phyloP scores from a whole-genome alignment of 1,140 invertebrate genomes.

The Cydia strobilella region DNA sequence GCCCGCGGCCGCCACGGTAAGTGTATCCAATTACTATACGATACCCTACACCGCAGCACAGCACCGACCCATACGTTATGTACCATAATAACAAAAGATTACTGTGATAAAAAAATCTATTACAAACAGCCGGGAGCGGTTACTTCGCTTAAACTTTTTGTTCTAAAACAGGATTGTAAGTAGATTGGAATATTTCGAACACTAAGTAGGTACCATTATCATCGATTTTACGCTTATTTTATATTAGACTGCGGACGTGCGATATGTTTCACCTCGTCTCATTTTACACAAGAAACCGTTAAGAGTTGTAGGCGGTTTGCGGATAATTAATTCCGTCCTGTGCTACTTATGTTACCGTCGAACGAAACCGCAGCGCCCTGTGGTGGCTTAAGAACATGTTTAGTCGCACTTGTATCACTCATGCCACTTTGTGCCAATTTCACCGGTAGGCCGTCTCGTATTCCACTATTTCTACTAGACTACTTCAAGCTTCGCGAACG shows the following conservation, averaged over 20 bases:
- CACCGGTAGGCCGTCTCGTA: slow-evolving; percentile 34
- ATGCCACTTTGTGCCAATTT: slow-evolving; percentile 61
- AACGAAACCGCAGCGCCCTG: slow-evolving; percentile 60
- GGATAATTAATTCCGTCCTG: slow-evolving; percentile 73
- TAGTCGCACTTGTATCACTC: slow-evolving; percentile 47
- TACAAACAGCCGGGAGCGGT: slow-evolving; percentile 31
- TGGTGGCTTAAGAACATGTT: slow-evolving; percentile 53
- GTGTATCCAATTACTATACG: slow-evolving; percentile 70
- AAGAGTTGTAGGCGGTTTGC: slow-evolving; percentile 54
- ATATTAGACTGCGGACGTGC: background rate
- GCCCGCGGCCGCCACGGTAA: slow-evolving; percentile 67
- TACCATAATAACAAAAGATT: slow-evolving; percentile 50
- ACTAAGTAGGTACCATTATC: background rate
- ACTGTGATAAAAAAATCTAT: slow-evolving; percentile 45
- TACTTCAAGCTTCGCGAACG: slow-evolving; percentile 35
- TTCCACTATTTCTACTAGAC: slow-evolving; percentile 24
- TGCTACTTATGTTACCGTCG: slow-evolving; percentile 66
- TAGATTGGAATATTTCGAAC: slow-evolving; percentile 5
- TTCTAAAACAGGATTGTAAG: slow-evolving; percentile 9
- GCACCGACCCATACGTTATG: slow-evolving; percentile 36
- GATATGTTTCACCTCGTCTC: slow-evolving; percentile 47
- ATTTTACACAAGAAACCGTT: slow-evolving; percentile 74
- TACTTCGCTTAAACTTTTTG: background rate
- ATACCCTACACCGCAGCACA: slow-evolving; percentile 45
- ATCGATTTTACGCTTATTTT: background rate